These are phyloP conservation scores for Ameiurus melas DNA, from an alignment of 2,113 vertebrate genomes.

Conservation along the genomic window DNA sequence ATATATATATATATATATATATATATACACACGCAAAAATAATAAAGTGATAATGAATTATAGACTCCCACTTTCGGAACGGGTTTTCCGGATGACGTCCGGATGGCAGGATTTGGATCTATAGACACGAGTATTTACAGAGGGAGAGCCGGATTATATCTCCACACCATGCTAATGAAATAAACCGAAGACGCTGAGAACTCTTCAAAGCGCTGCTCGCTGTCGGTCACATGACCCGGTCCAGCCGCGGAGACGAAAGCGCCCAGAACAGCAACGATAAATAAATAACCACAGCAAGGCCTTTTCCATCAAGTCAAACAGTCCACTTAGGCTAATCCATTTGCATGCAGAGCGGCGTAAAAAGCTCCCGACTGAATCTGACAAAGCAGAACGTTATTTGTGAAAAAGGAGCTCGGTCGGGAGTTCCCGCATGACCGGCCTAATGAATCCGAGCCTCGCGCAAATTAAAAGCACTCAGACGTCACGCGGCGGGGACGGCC, in stretches of 20 bases:
- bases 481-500: constrained; percentile 49
- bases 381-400: constrained; percentile 63
- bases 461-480: constrained; percentile 67
- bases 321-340: constrained; percentile 26
- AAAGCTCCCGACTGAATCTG: constrained; percentile 18
- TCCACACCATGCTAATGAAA: constrained; percentile 21
- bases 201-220: neutral
- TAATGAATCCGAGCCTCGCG: constrained; percentile 59
- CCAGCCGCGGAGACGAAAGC: constrained; percentile 1
- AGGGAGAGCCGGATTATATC: neutral
- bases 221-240: neutral
- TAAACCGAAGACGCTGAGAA: constrained; percentile 27
- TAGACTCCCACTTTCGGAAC: neutral
- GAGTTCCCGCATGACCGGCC: constrained; percentile 31
- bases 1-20: no score
- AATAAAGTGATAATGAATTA: neutral
- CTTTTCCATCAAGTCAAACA: neutral
- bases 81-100: neutral
- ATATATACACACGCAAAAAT: no score
- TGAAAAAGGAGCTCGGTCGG: constrained; percentile 47
- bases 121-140: neutral
- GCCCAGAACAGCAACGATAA: neutral
- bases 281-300: neutral
- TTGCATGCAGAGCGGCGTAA: constrained; percentile 30
- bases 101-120: neutral